Base-by-base conservation (phyloP, 2,888 invertebrate species). In the Petrolisthes cinctipes region DNA sequence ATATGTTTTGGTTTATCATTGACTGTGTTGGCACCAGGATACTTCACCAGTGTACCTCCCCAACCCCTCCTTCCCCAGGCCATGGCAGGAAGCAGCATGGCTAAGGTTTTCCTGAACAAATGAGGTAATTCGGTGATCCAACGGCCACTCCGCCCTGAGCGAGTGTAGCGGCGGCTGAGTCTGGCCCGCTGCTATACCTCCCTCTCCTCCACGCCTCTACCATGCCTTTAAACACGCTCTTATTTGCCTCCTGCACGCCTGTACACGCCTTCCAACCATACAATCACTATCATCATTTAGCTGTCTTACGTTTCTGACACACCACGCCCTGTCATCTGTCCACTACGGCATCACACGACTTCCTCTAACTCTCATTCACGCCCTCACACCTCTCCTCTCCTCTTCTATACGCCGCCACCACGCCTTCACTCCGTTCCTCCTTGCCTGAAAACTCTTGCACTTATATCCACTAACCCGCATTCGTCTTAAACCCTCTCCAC, bases 101-200 rank as follows among this genome's bases (percentile, higher is more conserved):
- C 80, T 80, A 80, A 23, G 80, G 80, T 80, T 80, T 80, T 80
- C 61, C 20, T 20, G 23, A 61, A 80, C 61, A 80, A 80, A 80
- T 80, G 80, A 80, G 80, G 80, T 20, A 61, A 80, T 80, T 80
- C 37, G 6, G 80, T 80, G 80, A 80, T 80, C 80, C 56, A 80
- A 80, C 80, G 80, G 80, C 80, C 37, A n/a, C 57, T 80, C 61
- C 23, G 53, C 23, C 61, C 80, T 57, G 57, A 80, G 20, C 61
- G 80, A 80, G 17, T n/a, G 20, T 20, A 14, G 71, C 71, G n/a
- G 71, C 71, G 14, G 71, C n/a, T n/a, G 71, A 14, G 17, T 9
- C 61, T 17, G 17, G 1, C 9, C 61, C 61, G 61, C 61, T 61
- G 17, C 17, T 61, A 1, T 61, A 9, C 17, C 61, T 61, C 61